Conservation (phyloP, 2,888 invertebrate genomes). For the Belgica antarctica region DNA sequence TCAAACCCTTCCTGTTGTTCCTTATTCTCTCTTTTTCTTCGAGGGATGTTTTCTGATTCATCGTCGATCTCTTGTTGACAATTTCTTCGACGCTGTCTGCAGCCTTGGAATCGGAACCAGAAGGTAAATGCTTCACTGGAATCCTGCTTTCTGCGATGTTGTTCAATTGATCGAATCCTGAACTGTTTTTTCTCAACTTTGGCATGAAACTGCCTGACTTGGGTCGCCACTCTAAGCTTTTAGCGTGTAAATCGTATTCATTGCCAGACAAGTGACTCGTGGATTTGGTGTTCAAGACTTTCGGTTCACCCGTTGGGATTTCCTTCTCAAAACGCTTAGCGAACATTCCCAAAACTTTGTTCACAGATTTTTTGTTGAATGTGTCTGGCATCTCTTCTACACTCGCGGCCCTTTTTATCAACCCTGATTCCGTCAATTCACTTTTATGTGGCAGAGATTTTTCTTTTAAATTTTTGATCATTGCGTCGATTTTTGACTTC, state of each 20-base stretch:
- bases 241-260: slow-evolving; percentile 46
- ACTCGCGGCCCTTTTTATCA: slow-evolving; percentile 70
- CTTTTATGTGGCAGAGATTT: slow-evolving; percentile 64
- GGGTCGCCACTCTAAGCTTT: slow-evolving; percentile 48
- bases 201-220: slow-evolving; percentile 48
- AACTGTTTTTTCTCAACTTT: slow-evolving; percentile 55
- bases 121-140: slow-evolving; percentile 45
- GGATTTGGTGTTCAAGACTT: slow-evolving; percentile 52
- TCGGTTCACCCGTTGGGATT: slow-evolving; percentile 52
- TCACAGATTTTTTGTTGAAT: slow-evolving; percentile 67
- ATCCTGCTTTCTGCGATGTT: slow-evolving; percentile 45
- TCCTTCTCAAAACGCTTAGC: slow-evolving; percentile 71
- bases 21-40: slow-evolving; percentile 48
- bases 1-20: slow-evolving; percentile 58
- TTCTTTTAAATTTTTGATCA: slow-evolving; percentile 63
- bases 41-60: slow-evolving; percentile 51
- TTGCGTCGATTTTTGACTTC: slow-evolving; percentile 57
- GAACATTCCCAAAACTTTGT: slow-evolving; percentile 73
- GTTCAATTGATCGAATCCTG: slow-evolving; percentile 45
- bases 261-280: slow-evolving; percentile 50
- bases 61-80: slow-evolving; percentile 50
- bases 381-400: slow-evolving; percentile 64
- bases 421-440: slow-evolving; percentile 62
- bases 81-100: slow-evolving; percentile 46
- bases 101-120: slow-evolving; percentile 44